Conservation (phyloP, 1,140 invertebrate genomes). For the Conus betulinus region DNA sequence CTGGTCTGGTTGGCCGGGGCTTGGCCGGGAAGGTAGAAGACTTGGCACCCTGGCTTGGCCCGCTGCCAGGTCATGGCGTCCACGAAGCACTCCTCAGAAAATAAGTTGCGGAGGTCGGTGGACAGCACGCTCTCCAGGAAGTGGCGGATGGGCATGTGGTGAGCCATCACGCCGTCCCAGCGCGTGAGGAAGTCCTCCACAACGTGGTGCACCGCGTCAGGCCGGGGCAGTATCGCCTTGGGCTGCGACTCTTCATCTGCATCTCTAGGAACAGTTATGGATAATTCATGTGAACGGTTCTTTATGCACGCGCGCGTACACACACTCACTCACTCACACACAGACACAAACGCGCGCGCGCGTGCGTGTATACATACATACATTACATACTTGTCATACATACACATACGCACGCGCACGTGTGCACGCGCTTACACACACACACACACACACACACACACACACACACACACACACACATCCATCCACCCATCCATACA, state of each 20-base stretch:
- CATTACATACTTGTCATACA: too few relatives aligned
- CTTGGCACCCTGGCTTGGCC: conserved; percentile 65
- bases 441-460: too few relatives aligned
- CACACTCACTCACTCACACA: neutral
- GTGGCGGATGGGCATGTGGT: conserved; percentile 74
- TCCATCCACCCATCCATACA: too few relatives aligned
- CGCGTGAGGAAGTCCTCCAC: conserved; percentile 77
- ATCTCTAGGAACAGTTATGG: conserved; percentile 58
- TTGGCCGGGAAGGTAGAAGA: conserved; percentile 61
- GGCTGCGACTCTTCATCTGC: conserved; percentile 60
- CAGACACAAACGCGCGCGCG: too few relatives aligned
- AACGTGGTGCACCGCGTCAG: conserved; percentile 75
- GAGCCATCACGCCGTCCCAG: conserved; percentile 73
- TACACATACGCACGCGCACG: too few relatives aligned
- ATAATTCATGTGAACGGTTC: neutral
- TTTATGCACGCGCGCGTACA: neutral
- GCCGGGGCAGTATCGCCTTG: conserved; percentile 68
- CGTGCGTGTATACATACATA: too few relatives aligned
- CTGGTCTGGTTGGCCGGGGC: conserved; percentile 44
- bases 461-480: too few relatives aligned
- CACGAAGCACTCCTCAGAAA: conserved; percentile 70
- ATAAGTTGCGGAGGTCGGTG: conserved; percentile 70
- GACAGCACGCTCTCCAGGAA: conserved; percentile 72
- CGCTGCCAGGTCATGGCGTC: conserved; percentile 63
- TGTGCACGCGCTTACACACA: too few relatives aligned